Base-by-base conservation (phyloP, 2,888 invertebrate genomes). In the Tortrix viridana region DNA sequence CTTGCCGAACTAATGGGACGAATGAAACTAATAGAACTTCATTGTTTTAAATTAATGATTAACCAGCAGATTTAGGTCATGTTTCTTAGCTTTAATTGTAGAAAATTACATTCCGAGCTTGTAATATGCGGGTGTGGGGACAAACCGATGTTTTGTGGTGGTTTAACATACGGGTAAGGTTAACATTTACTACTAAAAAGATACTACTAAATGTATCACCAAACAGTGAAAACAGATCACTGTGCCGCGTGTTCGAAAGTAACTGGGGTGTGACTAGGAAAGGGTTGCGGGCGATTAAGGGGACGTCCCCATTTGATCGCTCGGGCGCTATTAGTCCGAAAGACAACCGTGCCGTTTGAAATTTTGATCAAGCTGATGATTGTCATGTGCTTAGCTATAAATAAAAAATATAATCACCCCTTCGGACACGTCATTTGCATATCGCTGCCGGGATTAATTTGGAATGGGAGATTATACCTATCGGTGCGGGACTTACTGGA, bases 271-370 rank as follows among this genome's bases (percentile, higher is more conserved):
- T 77, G 76, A 84, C 76, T 74, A 74, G 72, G 70, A 86, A 88
- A 88, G 89, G 90, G 89, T 89, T 89, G 77, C 76, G 76, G 77
- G 63, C 74, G 72, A 82, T 84, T 82, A 82, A 76, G 88, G 89
- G 88, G 82, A 79, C 77, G 73, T 78, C 81, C 83, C 84, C 69
- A 69, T 76, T 76, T 74, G 76, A 77, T 77, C 66, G 67, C 75
- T 76, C 73, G 78, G 76, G 43, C 59, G 53, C 62, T 65, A 65
- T 47, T 50, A 46, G 19, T 50, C 37, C 58, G 48, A 52, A 46
- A 62, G 56, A 62, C 56, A 57, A 26, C 62, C 44, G 55, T 55
- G 26, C 43, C 38, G 5, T 38, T 56, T 61, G 19, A 62, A 55
- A 46, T 38, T 44, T 62, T 44, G 50, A 62, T 62, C 43, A 62